Evolutionary conservation across 92 coral and sea anemone genomes (phyloP).

Genomic region (Phenganax marumi): DNA sequence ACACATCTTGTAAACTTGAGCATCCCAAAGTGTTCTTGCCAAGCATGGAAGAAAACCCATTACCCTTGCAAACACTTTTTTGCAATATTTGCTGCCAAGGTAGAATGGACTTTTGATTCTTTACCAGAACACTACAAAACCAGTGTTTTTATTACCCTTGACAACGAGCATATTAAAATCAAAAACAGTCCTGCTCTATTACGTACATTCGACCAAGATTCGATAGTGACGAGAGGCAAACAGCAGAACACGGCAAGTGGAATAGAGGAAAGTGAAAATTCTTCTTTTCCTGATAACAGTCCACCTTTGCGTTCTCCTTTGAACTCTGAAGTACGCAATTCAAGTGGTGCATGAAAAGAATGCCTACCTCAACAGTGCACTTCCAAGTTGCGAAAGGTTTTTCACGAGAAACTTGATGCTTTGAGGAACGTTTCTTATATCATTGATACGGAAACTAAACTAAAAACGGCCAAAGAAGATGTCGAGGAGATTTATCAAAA

Average conservation of each 20-base stretch:
- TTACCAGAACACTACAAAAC: neutral
- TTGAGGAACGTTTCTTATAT: neutral
- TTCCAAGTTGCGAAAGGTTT: neutral
- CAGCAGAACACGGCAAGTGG: neutral
- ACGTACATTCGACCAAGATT: neutral
- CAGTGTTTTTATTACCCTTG: slow-evolving; percentile 9
- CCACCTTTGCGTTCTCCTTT: neutral
- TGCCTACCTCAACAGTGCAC: neutral
- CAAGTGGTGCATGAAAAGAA: neutral
- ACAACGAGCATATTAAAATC: slow-evolving; percentile 9
- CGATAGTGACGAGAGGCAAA: neutral
- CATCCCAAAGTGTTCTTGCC: too few species aligned
- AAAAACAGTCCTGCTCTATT: neutral
- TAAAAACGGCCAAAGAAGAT: neutral
- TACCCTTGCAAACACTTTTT: too few species aligned
- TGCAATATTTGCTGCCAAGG: too few species aligned
- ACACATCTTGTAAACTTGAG: too few species aligned
- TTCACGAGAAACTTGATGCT: slow-evolving; percentile 5
- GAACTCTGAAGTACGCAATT: neutral
- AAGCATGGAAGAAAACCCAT: too few species aligned
- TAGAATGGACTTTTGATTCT: neutral
- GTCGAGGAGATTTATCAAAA: neutral
- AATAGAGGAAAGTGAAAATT: neutral
- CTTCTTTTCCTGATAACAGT: neutral
- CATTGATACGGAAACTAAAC: neutral